Percentiles rank a stretch among this genome's conserved stretches.
These are phyloP conservation scores for Paramormyrops hopkinsi DNA, from an alignment of 2,797 vertebrate species.

Conservation along the genomic window DNA sequence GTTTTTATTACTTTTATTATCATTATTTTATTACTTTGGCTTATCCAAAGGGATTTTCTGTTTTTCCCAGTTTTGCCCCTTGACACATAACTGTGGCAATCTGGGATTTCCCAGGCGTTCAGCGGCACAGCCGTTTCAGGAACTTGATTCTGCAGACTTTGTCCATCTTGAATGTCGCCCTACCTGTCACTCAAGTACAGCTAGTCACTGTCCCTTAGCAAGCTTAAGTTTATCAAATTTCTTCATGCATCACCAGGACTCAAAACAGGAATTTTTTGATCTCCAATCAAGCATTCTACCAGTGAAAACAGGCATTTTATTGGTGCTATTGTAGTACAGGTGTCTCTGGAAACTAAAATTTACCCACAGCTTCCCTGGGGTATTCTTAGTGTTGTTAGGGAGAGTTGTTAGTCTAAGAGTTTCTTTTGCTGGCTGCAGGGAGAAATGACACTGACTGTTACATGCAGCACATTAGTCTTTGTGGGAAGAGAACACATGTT, in stretches of 20 bases:
- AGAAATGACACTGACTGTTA: neutral
- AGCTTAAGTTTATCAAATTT: neutral
- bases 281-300: neutral
- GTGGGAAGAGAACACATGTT: neutral
- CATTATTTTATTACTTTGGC: neutral
- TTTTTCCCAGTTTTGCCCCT: neutral
- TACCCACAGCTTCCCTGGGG: neutral
- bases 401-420: neutral
- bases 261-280: neutral
- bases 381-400: neutral
- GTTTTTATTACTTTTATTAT: neutral
- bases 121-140: neutral
- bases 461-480: neutral
- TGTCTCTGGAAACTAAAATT: neutral
- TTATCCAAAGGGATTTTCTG: neutral
- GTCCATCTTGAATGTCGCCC: neutral
- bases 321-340: neutral
- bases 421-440: neutral
- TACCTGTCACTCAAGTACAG: neutral
- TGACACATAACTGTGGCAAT: neutral
- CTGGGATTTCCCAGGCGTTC: neutral
- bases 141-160: neutral
- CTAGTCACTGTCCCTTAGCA: neutral
- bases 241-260: neutral
- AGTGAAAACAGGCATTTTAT: neutral